A percentile compares a stretch with the other conserved stretches of the same genome.
Conservation (phyloP, 92 coral and sea anemone genomes). For the Ricordea florida region DNA sequence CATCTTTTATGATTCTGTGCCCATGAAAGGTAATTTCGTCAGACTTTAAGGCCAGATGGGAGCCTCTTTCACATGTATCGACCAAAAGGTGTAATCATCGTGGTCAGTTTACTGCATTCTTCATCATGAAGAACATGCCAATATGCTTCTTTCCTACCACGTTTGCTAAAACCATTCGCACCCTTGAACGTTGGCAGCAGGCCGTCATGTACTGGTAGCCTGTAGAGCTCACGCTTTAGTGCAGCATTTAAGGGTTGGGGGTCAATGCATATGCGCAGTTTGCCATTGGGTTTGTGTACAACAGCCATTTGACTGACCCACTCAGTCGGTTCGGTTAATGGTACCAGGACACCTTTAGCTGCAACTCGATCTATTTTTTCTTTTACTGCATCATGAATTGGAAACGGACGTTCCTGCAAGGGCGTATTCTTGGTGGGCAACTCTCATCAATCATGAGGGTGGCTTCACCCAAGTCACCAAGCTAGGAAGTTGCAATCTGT, state of each 20-base stretch:
- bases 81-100: too few relatives aligned
- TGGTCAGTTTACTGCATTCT: slow-evolving; percentile 1
- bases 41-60: slow-evolving; percentile 17
- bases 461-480: slow-evolving; percentile 45
- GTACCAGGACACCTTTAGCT: slow-evolving; percentile 25
- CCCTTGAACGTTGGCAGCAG: slow-evolving; percentile 5
- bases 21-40: too few relatives aligned
- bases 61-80: slow-evolving; percentile 23
- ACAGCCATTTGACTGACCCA: too few relatives aligned
- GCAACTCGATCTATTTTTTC: slow-evolving; percentile 19
- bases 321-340: too few relatives aligned
- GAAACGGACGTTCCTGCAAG: slow-evolving; percentile 19
- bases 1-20: too few relatives aligned
- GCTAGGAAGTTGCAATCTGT: background rate
- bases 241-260: slow-evolving; percentile 27
- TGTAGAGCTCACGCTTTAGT: too few relatives aligned
- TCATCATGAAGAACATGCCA: slow-evolving; percentile 19
- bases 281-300: too few relatives aligned
- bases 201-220: slow-evolving; percentile 6
- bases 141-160: slow-evolving; percentile 26
- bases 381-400: too few relatives aligned
- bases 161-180: slow-evolving; percentile 32
- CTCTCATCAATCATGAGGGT: too few relatives aligned
- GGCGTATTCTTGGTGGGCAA: slow-evolving; percentile 28
- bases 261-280: slow-evolving; percentile 49